phyloP scores from a whole-genome alignment of 2,888 invertebrate genomes.

The Galerucella nymphaeae region DNA sequence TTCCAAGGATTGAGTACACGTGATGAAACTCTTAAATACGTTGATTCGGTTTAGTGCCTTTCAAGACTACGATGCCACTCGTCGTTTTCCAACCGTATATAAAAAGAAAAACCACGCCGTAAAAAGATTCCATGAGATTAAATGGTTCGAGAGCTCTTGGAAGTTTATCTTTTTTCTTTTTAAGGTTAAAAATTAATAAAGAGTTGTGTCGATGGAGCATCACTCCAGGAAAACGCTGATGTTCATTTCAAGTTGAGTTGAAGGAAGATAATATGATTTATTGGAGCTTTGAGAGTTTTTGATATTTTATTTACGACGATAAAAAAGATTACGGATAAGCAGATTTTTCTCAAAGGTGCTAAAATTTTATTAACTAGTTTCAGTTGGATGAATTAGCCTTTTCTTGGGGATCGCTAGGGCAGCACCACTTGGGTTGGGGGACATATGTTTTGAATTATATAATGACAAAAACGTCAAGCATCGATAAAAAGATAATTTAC shows the following conservation, averaged over 20 bases:
- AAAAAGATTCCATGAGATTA: conserved; percentile 27
- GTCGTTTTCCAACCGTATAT: conserved; percentile 24
- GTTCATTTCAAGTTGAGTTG: background rate
- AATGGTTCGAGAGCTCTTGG: conserved; percentile 21
- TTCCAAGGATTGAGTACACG: conserved; percentile 28
- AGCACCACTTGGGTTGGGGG: no score
- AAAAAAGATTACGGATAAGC: background rate
- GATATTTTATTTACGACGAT: background rate
- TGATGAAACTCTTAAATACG: conserved; percentile 33
- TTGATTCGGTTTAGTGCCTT: conserved; percentile 27
- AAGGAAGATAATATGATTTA: conserved; percentile 5
- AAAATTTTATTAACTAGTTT: background rate
- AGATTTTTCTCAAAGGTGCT: background rate
- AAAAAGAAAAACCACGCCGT: conserved; percentile 11
- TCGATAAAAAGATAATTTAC: no score
- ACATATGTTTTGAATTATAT: no score
- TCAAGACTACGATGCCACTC: conserved; percentile 20
- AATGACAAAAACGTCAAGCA: no score
- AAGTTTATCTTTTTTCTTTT: conserved; percentile 21
- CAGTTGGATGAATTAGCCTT: no score
- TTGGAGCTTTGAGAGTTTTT: conserved; percentile 8
- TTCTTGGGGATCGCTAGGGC: no score
- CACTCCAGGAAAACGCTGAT: background rate
- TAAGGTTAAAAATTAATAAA: conserved; percentile 29
- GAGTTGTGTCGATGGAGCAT: background rate